A percentile compares a stretch with the other conserved stretches of the same genome.
phyloP scores from a whole-genome alignment of 2,113 vertebrate species.

The Proteles cristata region DNA sequence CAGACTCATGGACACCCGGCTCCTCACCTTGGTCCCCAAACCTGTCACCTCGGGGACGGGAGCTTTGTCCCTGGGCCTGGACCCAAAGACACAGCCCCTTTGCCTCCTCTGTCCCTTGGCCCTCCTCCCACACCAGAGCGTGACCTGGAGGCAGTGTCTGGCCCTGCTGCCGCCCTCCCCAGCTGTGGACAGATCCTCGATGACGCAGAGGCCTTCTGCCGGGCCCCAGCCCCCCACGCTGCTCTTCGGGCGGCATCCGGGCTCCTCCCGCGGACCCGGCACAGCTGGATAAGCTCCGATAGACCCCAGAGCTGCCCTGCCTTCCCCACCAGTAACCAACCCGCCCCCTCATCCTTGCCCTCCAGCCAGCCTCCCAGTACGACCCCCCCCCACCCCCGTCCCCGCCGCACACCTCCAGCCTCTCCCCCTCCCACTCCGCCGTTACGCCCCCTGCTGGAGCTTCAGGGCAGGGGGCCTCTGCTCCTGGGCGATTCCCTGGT shows the following conservation, averaged over 20 bases:
- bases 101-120: not conserved
- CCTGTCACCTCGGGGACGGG: not conserved
- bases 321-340: not conserved
- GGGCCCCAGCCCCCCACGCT: too few species aligned
- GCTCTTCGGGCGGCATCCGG: not conserved
- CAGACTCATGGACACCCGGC: not conserved
- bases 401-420: accelerated
- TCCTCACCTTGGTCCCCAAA: not conserved
- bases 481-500: not conserved
- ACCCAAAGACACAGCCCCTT: not conserved
- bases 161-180: not conserved
- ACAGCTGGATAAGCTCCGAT: not conserved
- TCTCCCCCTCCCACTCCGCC: not conserved
- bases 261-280: not conserved
- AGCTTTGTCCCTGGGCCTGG: not conserved
- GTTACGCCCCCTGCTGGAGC: not conserved
- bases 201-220: not conserved
- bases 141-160: not conserved
- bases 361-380: not conserved
- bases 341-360: accelerated
- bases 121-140: not conserved
- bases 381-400: not conserved
- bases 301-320: not conserved
- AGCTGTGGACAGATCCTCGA: not conserved
- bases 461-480: not conserved